Evolutionary conservation across 2,888 invertebrate species (phyloP), one percentile per base, ranked within the genome.

Genomic region (Aquatica leii): DNA sequence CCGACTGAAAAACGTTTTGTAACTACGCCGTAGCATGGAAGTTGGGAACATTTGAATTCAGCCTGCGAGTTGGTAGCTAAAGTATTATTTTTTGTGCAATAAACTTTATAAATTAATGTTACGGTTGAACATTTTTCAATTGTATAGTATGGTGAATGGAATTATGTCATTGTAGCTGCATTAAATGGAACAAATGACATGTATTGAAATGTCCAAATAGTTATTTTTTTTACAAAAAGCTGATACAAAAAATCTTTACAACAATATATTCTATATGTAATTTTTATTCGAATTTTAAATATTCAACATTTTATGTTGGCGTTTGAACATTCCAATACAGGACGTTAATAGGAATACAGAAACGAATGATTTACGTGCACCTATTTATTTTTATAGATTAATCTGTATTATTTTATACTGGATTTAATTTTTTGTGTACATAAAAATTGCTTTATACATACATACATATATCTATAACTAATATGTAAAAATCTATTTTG

Each of bases 21-120:
- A 55, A 34, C 43, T 55, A 43, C 56, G 54, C 9, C 59, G 50
- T 48, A 43, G 64, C 59, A 64, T 64, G 59, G 59, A 59, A 41
- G 24, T 56, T 52, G 64, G 59, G 50, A 57, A 50, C 55, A 34
- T 55, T 62, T 55, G 50, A 62, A 59, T 49, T 64, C 49, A 55
- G 64, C 43, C 59, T 56, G 64, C 56, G 34, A 64, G 59, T 59
- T 52, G 52, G 57, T 64, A 60, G 64, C 56, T 64, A 64, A 56
- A 61, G 61, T 61, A 61, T 61, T 61, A 61, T 31, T 55, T 62
- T 49, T 59, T 64, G 64, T 64, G 59, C 59, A 64, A 64, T 59
- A 59, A 40, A 43, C 34, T 62, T 58, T 53, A 21, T 34, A 50
- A 49, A 50, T 46, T 24, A 37, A 60, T 20, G 46, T 53, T 53